Base-by-base conservation (phyloP, 1,140 invertebrate species). In the Hyles euphorbiae region DNA sequence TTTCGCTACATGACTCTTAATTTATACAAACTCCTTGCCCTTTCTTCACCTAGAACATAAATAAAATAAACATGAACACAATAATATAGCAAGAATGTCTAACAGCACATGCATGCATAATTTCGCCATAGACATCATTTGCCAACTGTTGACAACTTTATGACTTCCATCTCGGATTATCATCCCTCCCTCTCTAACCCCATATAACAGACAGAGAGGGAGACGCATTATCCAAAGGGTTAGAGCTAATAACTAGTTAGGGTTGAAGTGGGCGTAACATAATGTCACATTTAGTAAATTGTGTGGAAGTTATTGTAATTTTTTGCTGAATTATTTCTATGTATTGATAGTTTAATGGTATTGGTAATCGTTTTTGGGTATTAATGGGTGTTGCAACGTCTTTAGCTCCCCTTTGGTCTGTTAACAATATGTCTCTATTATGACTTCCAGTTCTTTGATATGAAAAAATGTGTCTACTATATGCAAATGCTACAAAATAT, bases 231-330 rank as follows among this genome's bases (percentile, higher is more conserved):
- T 63, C 34, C 70, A 74, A 74, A 73, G 62, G 78, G 72, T 76
- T 62, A 69, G 64, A 68, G 62, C 70, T 70, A 74, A 49, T 67
- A 72, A 68, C 60, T 52, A 65, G 56, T 61, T 74, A 81, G 76
- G 81, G 76, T 60, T 72, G 78, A 63, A 80, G 72, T 78, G 70
- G 83, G 83, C 81, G 83, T 76, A 62, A 64, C 69, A 64, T 58
- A 50, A 74, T 71, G 83, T 81, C 83, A 77, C 67, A 75, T 78
- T 69, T 80, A 82, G 83, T 77, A 83, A 83, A 86, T 86, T 70
- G 72, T 60, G 45, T 67, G 74, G 70, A 82, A 83, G 70, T 61
- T 66, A 76, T 67, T 60, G 65, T 50, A 3, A 5, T 40, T 40
- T 40, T 40, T 40, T 8, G 36, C 36, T 53, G 10, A 52, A 33